Percentiles rank a stretch among this genome's conserved stretches.
Evolutionary conservation across 2,888 invertebrate species (phyloP).

Genomic region (Brenthis ino): DNA sequence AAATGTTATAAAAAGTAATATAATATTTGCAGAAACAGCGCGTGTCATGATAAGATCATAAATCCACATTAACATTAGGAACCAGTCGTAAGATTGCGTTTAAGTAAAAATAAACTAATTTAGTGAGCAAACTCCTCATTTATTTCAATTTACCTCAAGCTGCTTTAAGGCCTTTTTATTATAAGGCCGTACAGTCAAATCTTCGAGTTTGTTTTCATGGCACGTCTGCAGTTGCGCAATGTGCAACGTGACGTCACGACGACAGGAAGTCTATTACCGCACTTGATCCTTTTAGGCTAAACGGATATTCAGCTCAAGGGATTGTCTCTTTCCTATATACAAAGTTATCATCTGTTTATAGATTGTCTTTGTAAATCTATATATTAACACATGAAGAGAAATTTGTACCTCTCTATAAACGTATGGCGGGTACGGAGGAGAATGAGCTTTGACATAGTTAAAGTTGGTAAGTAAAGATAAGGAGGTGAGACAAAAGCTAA

Average conservation of each 20-base stretch:
- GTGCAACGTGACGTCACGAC: slow-evolving; percentile 53
- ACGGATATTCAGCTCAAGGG: slow-evolving; percentile 63
- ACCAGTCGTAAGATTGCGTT: neutral
- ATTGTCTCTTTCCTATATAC: slow-evolving; percentile 47
- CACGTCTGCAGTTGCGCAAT: slow-evolving; percentile 41
- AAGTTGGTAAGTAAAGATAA: too few species aligned
- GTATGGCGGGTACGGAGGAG: too few species aligned
- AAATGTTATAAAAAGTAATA: neutral
- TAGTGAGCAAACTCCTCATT: slow-evolving; percentile 21
- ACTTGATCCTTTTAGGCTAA: slow-evolving; percentile 72
- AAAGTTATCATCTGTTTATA: too few species aligned
- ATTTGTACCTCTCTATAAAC: too few species aligned
- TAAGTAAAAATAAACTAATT: slow-evolving; percentile 16
- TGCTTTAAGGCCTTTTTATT: slow-evolving; percentile 35
- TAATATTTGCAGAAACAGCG: neutral
- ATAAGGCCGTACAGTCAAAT: slow-evolving; percentile 34
- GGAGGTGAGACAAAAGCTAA: too few species aligned
- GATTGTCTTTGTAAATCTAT: too few species aligned
- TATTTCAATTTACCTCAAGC: slow-evolving; percentile 28
- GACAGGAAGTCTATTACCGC: slow-evolving; percentile 61
- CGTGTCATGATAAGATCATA: slow-evolving; percentile 1
- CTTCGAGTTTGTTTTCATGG: slow-evolving; percentile 39
- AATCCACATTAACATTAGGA: slow-evolving; percentile 16
- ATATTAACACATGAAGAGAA: too few species aligned
- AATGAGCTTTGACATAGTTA: too few species aligned